Evolutionary conservation across 2,113 vertebrate genomes (phyloP), one percentile per base, ranked within the genome.

Genomic region (Gobius niger): DNA sequence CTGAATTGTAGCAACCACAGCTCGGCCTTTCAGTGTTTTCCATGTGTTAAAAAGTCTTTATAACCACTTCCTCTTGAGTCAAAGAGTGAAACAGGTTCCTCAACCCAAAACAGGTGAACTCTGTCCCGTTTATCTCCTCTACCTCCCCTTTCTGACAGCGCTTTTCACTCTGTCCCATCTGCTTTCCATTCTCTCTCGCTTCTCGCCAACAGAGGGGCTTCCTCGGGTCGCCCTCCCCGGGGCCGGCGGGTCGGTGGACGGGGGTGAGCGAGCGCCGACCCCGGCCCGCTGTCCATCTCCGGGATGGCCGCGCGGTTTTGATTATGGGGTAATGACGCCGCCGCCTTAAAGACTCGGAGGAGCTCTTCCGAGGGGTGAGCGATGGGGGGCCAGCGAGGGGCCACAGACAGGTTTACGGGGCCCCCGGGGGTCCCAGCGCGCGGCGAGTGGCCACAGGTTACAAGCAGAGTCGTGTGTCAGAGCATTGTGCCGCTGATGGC

Each of bases 91-190:
- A n/a, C 34, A 40, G 24, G 24, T 41, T 40, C 40, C 34, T 60
- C 34, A 42, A 42, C 57, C 57, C 57, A 42, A 60, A 60, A 60
- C 57, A 60, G 57, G 57, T 60, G 57, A 60, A 42, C 57, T 60
- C 40, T 56, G 19, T 60, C 34, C 11, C 7, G n/a, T 13, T 60
- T 41, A 42, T 60, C 57, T 60, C 57, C 57, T 8, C 6, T 7
- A 41, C 57, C 8, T 60, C 34, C 57, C 41, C 13, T 2, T 10
- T 51, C 24, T 59, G 13, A 41, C 7, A 13, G 4, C 56, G 57
- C 9, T 44, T 44, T 15, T 34, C 24, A 34, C 42, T 41, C 40
- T 15, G 34, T 10, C 44, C 41, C 57, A 60, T 60, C 57, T 60
- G 57, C 57, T 60, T 60, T n/a, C n/a, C 40, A 60, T 60, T 9